A percentile compares a stretch with the other conserved stretches of the same genome.
Evolutionary conservation across 2,888 invertebrate species (phyloP).

Genomic region (Coecobrya sp.): DNA sequence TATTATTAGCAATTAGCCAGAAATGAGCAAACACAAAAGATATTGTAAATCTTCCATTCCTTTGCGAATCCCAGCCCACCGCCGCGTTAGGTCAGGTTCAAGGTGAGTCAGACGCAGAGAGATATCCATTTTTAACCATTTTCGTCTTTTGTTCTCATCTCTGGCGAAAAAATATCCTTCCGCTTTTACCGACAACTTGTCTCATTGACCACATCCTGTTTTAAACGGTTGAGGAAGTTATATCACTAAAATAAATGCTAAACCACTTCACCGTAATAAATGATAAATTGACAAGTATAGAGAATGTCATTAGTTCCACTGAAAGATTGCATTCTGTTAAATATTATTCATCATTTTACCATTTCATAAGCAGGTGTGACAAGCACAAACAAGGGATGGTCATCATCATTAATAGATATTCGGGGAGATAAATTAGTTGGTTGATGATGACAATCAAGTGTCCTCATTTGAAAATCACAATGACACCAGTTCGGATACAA

Average conservation of each 20-base stretch:
- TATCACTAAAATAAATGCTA: too few species aligned
- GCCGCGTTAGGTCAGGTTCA: constrained; percentile 29
- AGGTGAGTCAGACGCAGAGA: background rate
- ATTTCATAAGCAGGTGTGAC: constrained; percentile 6
- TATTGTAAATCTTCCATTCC: background rate
- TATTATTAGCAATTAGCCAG: background rate
- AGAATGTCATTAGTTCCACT: constrained; percentile 8
- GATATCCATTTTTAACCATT: background rate
- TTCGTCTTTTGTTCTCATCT: background rate
- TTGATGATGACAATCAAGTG: constrained; percentile 30
- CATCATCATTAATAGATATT: background rate
- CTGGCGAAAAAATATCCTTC: background rate
- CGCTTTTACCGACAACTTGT: background rate
- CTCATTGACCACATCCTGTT: too few species aligned
- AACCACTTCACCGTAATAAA: background rate
- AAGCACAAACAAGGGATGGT: constrained; percentile 32
- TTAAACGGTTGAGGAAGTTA: too few species aligned
- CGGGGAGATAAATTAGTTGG: constrained; percentile 24
- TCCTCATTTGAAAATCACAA: constrained; percentile 23
- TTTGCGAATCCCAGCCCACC: background rate
- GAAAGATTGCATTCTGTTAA: background rate
- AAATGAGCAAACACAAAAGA: background rate
- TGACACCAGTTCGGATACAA: background rate
- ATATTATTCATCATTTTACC: background rate
- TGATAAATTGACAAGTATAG: background rate